These are phyloP conservation scores for Podocnemis expansa DNA, from an alignment of 2,113 vertebrate species.

Conservation along the genomic window DNA sequence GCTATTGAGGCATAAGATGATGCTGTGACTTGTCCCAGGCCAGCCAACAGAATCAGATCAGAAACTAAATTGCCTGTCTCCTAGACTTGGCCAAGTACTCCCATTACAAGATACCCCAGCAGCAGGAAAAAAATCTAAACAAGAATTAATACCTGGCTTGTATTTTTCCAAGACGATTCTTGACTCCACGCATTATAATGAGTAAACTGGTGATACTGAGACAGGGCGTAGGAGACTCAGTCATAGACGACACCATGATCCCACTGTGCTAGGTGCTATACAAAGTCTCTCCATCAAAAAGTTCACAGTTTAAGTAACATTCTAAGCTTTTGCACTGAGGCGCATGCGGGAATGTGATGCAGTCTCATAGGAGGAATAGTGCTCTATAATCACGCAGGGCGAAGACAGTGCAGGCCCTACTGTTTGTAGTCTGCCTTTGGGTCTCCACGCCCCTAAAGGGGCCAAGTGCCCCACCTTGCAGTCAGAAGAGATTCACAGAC, in stretches of 20 bases:
- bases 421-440: no score
- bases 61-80: neutral
- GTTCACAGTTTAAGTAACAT: neutral
- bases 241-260: no score
- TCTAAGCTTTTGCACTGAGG: neutral
- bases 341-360: neutral
- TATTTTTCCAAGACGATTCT: neutral
- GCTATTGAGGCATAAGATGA: neutral
- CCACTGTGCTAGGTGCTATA: fast-evolving
- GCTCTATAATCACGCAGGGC: no score
- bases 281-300: neutral
- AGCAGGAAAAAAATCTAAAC: neutral
- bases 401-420: no score
- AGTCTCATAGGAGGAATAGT: no score
- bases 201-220: neutral
- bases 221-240: neutral
- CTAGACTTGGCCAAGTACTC: neutral
- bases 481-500: no score
- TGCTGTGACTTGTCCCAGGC: neutral
- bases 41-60: neutral
- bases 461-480: no score
- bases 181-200: neutral
- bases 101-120: neutral
- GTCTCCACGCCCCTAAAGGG: no score
- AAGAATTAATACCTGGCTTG: neutral